Conservation (phyloP, 2,797 vertebrate genomes). For the Remorina albescens region DNA sequence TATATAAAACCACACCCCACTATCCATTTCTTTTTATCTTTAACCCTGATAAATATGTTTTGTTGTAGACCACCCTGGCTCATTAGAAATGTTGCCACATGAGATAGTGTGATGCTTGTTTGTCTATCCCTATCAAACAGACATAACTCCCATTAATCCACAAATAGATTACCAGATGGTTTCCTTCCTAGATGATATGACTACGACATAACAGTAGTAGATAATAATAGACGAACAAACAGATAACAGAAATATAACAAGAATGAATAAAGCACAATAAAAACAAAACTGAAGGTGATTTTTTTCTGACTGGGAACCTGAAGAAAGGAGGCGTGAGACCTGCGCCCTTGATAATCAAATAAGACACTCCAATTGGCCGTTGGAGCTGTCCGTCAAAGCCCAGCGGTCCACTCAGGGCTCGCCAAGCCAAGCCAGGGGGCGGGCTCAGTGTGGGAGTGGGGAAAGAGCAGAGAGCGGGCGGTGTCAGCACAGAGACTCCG, state of each 20-base stretch:
- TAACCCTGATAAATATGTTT: not conserved
- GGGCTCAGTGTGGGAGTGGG: slow-evolving; percentile 50
- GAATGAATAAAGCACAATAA: not conserved
- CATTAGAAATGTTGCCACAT: not conserved
- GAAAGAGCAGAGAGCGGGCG: slow-evolving; percentile 58
- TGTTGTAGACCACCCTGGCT: not conserved
- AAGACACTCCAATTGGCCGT: slow-evolving; percentile 59
- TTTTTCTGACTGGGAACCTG: slow-evolving; percentile 42
- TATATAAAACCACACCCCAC: not conserved
- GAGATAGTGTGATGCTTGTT: not conserved
- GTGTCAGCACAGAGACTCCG: slow-evolving; percentile 73
- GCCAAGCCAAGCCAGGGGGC: slow-evolving; percentile 50
- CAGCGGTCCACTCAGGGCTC: slow-evolving; percentile 41
- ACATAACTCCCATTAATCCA: not conserved
- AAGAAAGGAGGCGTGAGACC: slow-evolving; percentile 12
- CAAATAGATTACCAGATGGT: not conserved
- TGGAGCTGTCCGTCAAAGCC: slow-evolving; percentile 34
- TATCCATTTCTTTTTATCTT: not conserved
- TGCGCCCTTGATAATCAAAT: not conserved
- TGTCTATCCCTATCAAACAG: not conserved
- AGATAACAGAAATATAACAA: not conserved
- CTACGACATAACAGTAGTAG: not conserved
- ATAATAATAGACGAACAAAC: not conserved
- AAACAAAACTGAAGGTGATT: slow-evolving; percentile 15
- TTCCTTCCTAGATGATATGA: not conserved